A percentile compares a stretch with the other conserved stretches of the same genome.
Conservation (phyloP, 2,113 vertebrate species). For the Muntiacus muntjak region DNA sequence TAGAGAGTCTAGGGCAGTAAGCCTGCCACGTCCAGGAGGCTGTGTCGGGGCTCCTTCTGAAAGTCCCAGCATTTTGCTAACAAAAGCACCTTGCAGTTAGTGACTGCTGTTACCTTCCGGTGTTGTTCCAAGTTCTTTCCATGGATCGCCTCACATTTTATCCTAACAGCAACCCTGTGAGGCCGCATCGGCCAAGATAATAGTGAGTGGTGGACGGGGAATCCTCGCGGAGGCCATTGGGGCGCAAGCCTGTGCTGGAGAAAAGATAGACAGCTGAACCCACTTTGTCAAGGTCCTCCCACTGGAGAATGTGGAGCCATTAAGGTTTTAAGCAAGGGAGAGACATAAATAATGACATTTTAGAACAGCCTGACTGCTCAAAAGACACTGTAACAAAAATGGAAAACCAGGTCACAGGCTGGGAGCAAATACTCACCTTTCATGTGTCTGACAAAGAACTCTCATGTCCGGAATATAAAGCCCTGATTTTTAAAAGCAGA, state of each 20-base stretch:
- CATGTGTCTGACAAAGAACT: background rate
- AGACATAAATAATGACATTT: background rate
- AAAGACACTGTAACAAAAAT: background rate
- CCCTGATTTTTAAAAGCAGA: background rate
- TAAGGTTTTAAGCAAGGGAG: background rate
- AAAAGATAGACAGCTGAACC: background rate
- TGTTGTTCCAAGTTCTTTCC: background rate
- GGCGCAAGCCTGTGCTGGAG: background rate
- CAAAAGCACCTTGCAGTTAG: background rate
- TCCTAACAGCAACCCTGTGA: background rate
- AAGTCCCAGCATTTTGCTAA: background rate
- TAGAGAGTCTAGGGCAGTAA: background rate
- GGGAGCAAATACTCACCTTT: background rate
- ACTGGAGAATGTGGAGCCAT: background rate
- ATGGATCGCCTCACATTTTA: background rate
- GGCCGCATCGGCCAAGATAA: background rate
- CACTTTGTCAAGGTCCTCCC: too few species aligned
- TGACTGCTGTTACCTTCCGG: background rate
- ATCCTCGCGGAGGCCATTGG: background rate
- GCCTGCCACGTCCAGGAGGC: background rate
- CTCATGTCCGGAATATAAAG: background rate
- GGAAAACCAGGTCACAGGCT: background rate
- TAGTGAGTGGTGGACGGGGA: background rate
- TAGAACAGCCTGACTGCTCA: background rate
- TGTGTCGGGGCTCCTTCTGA: background rate